Evolutionary conservation across 1,140 invertebrate species (phyloP).

Genomic region (Parasteatoda tepidariorum): DNA sequence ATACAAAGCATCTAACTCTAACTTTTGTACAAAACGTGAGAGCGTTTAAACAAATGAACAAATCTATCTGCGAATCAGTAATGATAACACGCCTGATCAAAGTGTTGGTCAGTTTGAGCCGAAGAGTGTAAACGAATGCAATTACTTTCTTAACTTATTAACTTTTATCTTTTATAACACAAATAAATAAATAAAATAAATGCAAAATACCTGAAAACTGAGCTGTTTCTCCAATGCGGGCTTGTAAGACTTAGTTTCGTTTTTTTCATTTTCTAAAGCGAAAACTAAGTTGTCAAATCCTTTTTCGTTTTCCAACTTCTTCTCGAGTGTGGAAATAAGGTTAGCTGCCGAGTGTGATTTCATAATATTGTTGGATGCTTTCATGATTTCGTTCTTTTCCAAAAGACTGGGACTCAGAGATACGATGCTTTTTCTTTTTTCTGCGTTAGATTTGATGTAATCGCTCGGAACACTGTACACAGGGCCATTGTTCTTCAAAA

Average conservation of each 20-base stretch:
- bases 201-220: slow-evolving; percentile 43
- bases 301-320: slow-evolving; percentile 13
- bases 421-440: slow-evolving; percentile 21
- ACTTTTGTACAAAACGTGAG: too few species aligned
- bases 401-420: slow-evolving; percentile 22
- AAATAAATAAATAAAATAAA: too few species aligned
- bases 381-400: slow-evolving; percentile 43
- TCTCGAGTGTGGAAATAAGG: slow-evolving; percentile 20
- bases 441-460: slow-evolving; percentile 46
- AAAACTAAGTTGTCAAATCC: slow-evolving; percentile 34
- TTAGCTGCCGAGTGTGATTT: slow-evolving; percentile 38
- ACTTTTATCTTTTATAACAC: too few species aligned
- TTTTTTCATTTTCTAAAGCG: slow-evolving; percentile 6
- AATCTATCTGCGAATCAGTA: too few species aligned
- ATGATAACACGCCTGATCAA: too few species aligned
- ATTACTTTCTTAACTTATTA: too few species aligned
- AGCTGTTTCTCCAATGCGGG: slow-evolving; percentile 23
- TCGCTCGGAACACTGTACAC: slow-evolving; percentile 2
- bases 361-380: not conserved
- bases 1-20: too few species aligned
- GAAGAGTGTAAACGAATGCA: too few species aligned
- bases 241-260: not conserved
- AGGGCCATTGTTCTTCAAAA: slow-evolving; percentile 8
- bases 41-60: too few species aligned
- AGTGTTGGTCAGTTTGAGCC: too few species aligned